phyloP scores from a whole-genome alignment of 2,113 vertebrate genomes.

The Hypocryptadius cinnamomeus region DNA sequence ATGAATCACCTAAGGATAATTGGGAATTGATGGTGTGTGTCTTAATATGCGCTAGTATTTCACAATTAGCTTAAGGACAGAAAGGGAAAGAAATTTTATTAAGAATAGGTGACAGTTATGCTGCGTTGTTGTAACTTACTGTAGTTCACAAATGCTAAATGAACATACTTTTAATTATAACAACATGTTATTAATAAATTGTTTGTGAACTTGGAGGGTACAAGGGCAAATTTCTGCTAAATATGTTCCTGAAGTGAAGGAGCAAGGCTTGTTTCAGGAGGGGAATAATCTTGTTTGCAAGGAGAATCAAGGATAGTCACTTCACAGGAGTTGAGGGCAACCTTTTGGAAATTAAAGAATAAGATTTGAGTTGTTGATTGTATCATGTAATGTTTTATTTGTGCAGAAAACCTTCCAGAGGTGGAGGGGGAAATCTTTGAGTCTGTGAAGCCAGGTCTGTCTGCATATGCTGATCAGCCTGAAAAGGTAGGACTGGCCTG shows the following conservation, averaged over 20 bases:
- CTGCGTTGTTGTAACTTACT: neutral
- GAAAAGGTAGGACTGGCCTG: conserved; percentile 75
- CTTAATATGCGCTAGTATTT: neutral
- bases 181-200: neutral
- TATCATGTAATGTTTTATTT: conserved; percentile 5
- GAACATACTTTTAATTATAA: neutral
- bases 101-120: neutral
- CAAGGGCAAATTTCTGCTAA: neutral
- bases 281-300: neutral
- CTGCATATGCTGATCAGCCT: conserved; percentile 87
- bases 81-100: neutral
- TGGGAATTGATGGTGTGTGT: neutral
- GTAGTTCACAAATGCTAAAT: neutral
- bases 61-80: neutral
- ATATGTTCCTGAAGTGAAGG: neutral
- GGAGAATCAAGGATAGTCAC: neutral
- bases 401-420: conserved; percentile 79
- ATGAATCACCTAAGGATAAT: neutral
- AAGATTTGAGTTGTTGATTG: neutral
- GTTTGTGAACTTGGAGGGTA: neutral
- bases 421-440: conserved; percentile 93
- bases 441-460: conserved; percentile 94
- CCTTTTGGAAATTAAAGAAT: neutral
- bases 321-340: neutral
- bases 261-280: neutral